Evolutionary conservation across 2,113 vertebrate genomes (phyloP).

Genomic region (Formicarius rufipectus): DNA sequence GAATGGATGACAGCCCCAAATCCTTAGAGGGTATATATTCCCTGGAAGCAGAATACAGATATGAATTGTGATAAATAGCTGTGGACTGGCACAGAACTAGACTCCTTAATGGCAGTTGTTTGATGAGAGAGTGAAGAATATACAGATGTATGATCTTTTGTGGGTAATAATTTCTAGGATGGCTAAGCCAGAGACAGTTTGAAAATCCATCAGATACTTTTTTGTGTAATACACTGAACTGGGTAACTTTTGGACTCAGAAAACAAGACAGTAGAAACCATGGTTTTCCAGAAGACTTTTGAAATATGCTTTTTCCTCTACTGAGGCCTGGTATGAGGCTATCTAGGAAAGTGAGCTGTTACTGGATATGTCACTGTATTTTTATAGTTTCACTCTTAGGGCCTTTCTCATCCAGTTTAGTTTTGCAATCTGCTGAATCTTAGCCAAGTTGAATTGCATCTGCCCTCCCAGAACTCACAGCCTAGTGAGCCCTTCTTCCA

Average conservation of each 20-base stretch:
- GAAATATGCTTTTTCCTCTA: background rate
- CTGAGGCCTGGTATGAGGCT: background rate
- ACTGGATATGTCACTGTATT: background rate
- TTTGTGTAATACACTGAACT: background rate
- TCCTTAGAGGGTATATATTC: background rate
- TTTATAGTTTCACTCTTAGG: slow-evolving; percentile 11
- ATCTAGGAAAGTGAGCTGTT: slow-evolving; percentile 41
- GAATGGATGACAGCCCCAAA: background rate
- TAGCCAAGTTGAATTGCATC: background rate
- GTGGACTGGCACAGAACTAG: background rate
- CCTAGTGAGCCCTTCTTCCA: background rate
- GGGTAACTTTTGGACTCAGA: background rate
- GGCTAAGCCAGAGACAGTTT: background rate
- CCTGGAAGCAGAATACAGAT: background rate
- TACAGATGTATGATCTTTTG: background rate
- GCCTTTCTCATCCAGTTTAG: background rate
- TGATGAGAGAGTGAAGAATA: background rate
- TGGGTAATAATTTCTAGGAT: background rate
- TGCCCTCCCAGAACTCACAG: background rate
- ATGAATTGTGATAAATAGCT: background rate
- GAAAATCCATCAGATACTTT: background rate
- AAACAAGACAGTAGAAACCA: background rate
- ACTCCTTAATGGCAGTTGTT: background rate
- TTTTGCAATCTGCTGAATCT: slow-evolving; percentile 34
- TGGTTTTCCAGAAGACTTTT: background rate